Evolutionary conservation across 2,113 vertebrate species (phyloP).

Genomic region (Oostethus manadensis): DNA sequence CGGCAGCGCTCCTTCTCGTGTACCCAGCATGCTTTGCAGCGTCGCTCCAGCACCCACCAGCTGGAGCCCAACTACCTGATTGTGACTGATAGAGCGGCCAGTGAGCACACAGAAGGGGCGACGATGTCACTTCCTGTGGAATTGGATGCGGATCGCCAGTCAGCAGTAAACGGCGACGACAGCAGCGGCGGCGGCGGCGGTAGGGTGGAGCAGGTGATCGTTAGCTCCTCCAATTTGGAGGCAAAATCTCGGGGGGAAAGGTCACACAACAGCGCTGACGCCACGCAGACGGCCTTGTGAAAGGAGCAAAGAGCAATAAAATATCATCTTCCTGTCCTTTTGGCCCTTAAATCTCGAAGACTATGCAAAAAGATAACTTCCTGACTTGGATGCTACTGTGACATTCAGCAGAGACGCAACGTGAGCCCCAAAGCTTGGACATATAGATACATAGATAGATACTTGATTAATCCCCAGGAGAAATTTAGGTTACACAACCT

Average conservation of each 20-base stretch:
- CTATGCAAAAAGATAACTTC: too few species aligned
- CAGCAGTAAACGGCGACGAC: not conserved
- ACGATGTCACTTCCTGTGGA: slow-evolving; percentile 44
- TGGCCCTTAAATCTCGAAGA: too few species aligned
- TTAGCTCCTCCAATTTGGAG: slow-evolving; percentile 32
- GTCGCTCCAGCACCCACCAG: slow-evolving; percentile 58
- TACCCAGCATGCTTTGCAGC: slow-evolving; percentile 74
- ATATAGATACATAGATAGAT: too few species aligned
- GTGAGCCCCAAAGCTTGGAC: too few species aligned
- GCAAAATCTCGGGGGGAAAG: slow-evolving; percentile 56
- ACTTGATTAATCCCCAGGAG: too few species aligned
- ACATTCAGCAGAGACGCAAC: too few species aligned
- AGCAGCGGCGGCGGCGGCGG: not conserved
- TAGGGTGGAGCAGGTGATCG: slow-evolving; percentile 33
- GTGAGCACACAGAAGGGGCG: slow-evolving; percentile 59
- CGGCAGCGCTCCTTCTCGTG: slow-evolving; percentile 76
- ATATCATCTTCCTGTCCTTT: too few species aligned
- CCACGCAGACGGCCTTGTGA: slow-evolving; percentile 68
- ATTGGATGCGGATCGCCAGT: slow-evolving; percentile 35
- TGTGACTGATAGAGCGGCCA: slow-evolving; percentile 53
- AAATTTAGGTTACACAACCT: too few species aligned
- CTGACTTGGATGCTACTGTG: too few species aligned
- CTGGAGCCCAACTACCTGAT: slow-evolving; percentile 58
- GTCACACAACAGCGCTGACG: slow-evolving; percentile 29
- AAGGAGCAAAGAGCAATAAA: slow-evolving; percentile 18